A percentile compares a stretch with the other conserved stretches of the same genome.
These are phyloP conservation scores for Chrysolina oricalcia DNA, from an alignment of 2,888 invertebrate genomes.

Conservation along the genomic window DNA sequence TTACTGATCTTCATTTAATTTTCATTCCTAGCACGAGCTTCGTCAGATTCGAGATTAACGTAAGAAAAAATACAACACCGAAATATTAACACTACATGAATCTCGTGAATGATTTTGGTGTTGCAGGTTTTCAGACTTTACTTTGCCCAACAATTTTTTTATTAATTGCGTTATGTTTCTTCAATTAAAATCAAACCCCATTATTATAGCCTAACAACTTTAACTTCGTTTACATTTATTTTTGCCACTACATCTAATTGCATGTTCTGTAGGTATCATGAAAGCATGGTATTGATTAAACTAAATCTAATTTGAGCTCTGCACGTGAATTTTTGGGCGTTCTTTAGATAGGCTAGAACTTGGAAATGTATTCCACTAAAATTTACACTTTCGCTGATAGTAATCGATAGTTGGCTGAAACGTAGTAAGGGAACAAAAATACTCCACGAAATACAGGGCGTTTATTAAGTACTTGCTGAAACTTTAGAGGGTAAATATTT, in stretches of 20 bases:
- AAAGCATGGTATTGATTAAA: constrained; percentile 44
- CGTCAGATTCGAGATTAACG: constrained; percentile 2
- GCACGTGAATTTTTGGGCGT: constrained; percentile 37
- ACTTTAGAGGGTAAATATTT: no score
- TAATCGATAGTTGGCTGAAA: constrained; percentile 13
- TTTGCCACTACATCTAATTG: constrained; percentile 37
- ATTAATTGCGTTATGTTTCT: background rate
- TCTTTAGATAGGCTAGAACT: constrained; percentile 18
- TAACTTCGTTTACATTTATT: constrained; percentile 17
- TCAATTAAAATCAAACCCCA: background rate
- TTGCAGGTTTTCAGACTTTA: background rate
- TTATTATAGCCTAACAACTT: constrained; percentile 13
- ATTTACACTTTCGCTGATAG: constrained; percentile 26
- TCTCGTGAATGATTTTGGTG: background rate
- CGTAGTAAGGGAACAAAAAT: background rate
- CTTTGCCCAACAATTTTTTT: background rate
- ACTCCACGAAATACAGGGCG: background rate
- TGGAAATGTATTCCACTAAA: background rate
- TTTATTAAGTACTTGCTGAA: no score
- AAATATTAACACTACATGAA: constrained; percentile 16
- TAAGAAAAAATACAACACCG: constrained; percentile 23
- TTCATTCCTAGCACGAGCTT: constrained; percentile 13
- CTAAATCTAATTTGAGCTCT: constrained; percentile 30
- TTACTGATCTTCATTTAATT: constrained; percentile 58
- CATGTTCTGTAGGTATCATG: constrained; percentile 46